Evolutionary conservation across 2,113 vertebrate species (phyloP).

Genomic region (Strix aluco): DNA sequence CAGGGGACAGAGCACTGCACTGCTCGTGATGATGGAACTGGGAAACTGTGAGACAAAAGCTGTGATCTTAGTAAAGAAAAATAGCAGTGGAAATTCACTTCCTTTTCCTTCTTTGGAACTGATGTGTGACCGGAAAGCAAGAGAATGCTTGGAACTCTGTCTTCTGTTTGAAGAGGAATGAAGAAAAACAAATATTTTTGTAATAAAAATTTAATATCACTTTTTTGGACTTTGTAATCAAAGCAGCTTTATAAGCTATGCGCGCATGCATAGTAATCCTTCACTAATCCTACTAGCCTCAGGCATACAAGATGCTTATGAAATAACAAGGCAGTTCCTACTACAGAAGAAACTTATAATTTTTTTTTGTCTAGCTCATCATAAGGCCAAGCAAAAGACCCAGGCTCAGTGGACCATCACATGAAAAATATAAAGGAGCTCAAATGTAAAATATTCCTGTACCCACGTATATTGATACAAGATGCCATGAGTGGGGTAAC

Average conservation of each 20-base stretch:
- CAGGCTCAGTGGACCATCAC: background rate
- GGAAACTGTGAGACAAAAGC: background rate
- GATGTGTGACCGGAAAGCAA: background rate
- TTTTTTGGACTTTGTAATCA: conserved; percentile 33
- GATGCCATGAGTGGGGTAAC: background rate
- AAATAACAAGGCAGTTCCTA: conserved; percentile 27
- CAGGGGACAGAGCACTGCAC: too few species aligned
- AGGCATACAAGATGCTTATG: background rate
- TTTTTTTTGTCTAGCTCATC: background rate
- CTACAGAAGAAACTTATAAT: background rate
- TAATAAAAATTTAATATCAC: conserved; percentile 56
- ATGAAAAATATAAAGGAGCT: background rate
- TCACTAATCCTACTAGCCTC: background rate
- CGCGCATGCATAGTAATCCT: background rate
- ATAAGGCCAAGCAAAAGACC: background rate
- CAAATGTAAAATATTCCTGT: background rate
- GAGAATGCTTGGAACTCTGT: conserved; percentile 31
- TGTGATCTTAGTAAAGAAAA: background rate
- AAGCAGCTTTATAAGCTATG: conserved; percentile 45
- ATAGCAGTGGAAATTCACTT: background rate
- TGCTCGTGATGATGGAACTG: background rate
- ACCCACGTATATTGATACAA: background rate
- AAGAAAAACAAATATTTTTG: conserved; percentile 44
- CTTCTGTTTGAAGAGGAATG: conserved; percentile 16
- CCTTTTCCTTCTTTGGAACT: background rate